Evolutionary conservation across 2,888 invertebrate species (phyloP).

Genomic region (Hirtodrosophila confusa): DNA sequence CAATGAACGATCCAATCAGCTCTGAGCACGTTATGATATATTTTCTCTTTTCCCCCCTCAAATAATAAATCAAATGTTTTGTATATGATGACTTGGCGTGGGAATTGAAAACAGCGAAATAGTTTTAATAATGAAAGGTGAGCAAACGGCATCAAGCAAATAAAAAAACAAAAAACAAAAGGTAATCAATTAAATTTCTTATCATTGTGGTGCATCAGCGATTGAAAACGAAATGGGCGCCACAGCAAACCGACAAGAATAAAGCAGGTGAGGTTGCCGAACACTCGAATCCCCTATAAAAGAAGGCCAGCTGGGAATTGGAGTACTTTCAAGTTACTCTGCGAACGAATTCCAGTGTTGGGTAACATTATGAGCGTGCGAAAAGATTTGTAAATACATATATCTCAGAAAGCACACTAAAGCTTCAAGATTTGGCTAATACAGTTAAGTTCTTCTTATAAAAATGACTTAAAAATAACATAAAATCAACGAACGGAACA

Average conservation of each 20-base stretch:
- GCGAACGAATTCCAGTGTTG: too few relatives aligned
- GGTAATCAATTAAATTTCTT: constrained; percentile 78
- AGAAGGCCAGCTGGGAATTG: background rate
- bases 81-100: constrained; percentile 69
- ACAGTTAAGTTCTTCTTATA: too few relatives aligned
- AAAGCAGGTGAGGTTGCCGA: constrained; percentile 7
- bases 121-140: constrained; percentile 68
- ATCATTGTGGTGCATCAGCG: constrained; percentile 76
- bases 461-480: too few relatives aligned
- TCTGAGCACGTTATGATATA: constrained; percentile 55
- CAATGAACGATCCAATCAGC: constrained; percentile 57
- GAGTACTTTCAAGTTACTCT: too few relatives aligned
- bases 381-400: too few relatives aligned
- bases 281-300: constrained; percentile 21
- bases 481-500: too few relatives aligned
- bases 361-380: too few relatives aligned
- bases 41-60: constrained; percentile 54
- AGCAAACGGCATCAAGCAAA: constrained; percentile 35
- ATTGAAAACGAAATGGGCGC: constrained; percentile 53
- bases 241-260: constrained; percentile 21
- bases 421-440: too few relatives aligned
- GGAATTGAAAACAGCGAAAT: constrained; percentile 72
- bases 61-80: constrained; percentile 58
- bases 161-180: constrained; percentile 60
- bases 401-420: too few relatives aligned